Percentiles rank a stretch among this genome's conserved stretches.
phyloP scores from a whole-genome alignment of 2,888 invertebrate species.

The Melanchra persicariae region DNA sequence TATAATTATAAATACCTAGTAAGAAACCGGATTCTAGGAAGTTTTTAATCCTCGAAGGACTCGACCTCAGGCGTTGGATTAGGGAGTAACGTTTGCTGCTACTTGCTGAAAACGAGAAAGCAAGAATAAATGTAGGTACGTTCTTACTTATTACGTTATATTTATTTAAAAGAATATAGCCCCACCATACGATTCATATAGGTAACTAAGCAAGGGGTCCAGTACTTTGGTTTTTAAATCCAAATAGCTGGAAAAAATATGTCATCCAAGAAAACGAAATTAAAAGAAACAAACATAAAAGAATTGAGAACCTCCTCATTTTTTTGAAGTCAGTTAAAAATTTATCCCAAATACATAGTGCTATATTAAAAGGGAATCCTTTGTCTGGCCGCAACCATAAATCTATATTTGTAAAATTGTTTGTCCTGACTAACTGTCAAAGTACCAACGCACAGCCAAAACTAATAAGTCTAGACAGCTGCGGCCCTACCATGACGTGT shows the following conservation, averaged over 20 bases:
- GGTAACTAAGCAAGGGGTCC: constrained; percentile 1
- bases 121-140: neutral
- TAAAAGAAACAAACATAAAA: too few species aligned
- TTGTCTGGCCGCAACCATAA: neutral
- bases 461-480: too few species aligned
- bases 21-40: constrained; percentile 52
- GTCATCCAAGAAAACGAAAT: too few species aligned
- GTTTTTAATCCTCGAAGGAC: constrained; percentile 59
- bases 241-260: too few species aligned
- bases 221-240: too few species aligned
- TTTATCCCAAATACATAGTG: neutral
- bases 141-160: neutral
- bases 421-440: too few species aligned
- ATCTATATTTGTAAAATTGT: too few species aligned
- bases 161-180: neutral
- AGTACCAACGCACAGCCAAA: too few species aligned
- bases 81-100: constrained; percentile 66
- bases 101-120: constrained; percentile 65
- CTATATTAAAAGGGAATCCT: neutral
- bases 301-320: too few species aligned
- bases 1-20: too few species aligned
- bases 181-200: neutral
- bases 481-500: too few species aligned
- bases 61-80: constrained; percentile 60
- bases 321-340: too few species aligned